Evolutionary conservation across 2,113 vertebrate species (phyloP), one percentile per base, ranked within the genome.

Genomic region (Corythaixoides concolor): DNA sequence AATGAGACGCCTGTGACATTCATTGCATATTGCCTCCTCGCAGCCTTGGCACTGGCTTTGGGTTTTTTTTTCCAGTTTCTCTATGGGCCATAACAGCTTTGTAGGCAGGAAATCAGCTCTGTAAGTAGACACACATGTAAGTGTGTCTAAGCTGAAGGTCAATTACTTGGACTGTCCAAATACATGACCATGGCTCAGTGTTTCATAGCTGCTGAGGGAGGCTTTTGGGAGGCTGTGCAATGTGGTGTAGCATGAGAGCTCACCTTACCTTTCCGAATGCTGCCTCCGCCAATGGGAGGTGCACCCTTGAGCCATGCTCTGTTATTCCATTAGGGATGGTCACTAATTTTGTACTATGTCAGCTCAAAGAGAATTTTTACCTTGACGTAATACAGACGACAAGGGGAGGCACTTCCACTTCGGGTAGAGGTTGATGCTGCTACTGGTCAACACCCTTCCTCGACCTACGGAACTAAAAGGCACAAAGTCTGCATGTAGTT

Each of bases 331-430:
- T 1, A 24, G 19, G 72, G 49, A 27, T 4, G 9, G 20, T n/a
- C 78, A 20, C 39, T 79, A 7, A 4, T 43, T 56, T 2, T 56
- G 41, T 32, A 5, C 74, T 27, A 2, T 11, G 15, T 30, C 74
- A 53, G 23, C 56, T 50, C 2, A 0, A 33, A 2, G 41, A 70
- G 23, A 41, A 9, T 23, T 62, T 69, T 2, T 1, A 22, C 41
- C 53, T 50, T 24, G 47, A 2, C 0, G 0, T 2, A 3, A 18
- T 1, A 7, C 21, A 15, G 52, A 6, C 1, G 1, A 3, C 22
- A n/a, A 21, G 17, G 24, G 22, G 12, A 85, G 43, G 37, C 2
- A 3, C n/a, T 43, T 39, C 41, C 15, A 7, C 14, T 1, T 15
- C 1, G 1, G 43, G 60, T 47, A 10, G 43, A 58, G 28, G 27